These are phyloP conservation scores for Cyclina sinensis DNA, from an alignment of 1,140 invertebrate genomes.

Conservation along the genomic window DNA sequence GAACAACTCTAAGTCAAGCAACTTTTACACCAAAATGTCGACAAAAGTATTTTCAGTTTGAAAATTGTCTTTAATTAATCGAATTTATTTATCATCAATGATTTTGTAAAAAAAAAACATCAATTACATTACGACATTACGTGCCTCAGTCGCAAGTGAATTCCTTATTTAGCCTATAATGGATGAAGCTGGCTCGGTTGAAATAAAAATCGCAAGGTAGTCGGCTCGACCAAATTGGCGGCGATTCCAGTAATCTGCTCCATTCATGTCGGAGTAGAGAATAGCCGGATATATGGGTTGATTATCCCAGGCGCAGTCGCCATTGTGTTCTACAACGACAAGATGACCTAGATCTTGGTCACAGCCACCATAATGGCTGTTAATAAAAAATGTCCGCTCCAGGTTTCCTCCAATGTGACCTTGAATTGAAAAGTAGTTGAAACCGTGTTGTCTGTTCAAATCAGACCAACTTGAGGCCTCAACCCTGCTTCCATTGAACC, in stretches of 20 bases:
- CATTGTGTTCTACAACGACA: conserved; percentile 21
- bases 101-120: too few species aligned
- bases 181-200: background rate
- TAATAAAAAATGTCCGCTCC: conserved; percentile 34
- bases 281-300: conserved; percentile 32
- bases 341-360: conserved; percentile 22
- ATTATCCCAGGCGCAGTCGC: background rate
- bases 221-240: conserved; percentile 33
- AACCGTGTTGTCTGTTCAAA: background rate
- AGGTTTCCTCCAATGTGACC: background rate
- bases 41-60: too few species aligned
- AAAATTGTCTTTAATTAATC: too few species aligned
- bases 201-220: background rate
- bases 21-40: too few species aligned
- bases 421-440: conserved; percentile 18
- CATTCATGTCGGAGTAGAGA: conserved; percentile 48
- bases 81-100: too few species aligned
- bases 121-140: too few species aligned
- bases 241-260: conserved; percentile 40
- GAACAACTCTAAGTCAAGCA: too few species aligned
- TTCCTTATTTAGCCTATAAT: conserved; percentile 1
- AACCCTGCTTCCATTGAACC: conserved; percentile 28
- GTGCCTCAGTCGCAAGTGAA: too few species aligned
- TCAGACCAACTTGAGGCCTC: conserved; percentile 37
- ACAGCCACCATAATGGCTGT: conserved; percentile 12